Evolutionary conservation across 2,797 vertebrate genomes (phyloP), one percentile per base, ranked within the genome.

Genomic region (Sebastes steindachneri): DNA sequence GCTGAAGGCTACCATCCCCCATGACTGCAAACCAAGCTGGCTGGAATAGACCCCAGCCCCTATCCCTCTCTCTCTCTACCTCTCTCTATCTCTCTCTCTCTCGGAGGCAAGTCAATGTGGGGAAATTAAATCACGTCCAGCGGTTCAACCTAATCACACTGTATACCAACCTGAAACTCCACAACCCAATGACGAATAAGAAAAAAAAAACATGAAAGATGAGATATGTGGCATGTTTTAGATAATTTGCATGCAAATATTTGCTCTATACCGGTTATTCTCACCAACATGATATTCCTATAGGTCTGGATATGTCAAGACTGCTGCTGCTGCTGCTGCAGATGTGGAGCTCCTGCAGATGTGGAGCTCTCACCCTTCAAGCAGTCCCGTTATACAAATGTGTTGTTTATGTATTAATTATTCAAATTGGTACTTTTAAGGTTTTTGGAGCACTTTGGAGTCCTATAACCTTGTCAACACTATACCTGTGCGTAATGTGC

Each of bases 1-100:
- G 78, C 81, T 89, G 80, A 77, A 70, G 78, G 83, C 88, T 93
- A 93, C 94, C 93, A 90, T 94, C 92, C 92, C 94, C 93, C 91
- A 93, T 93, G 86, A 89, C 91, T 91, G 90, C 91, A 93, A 93
- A 88, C 86, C 89, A 82, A 80, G 82, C 90, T 78, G 86, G 89
- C 90, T 94, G 91, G 86, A 94, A 88, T 73, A 89, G 86, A 93
- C 93, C 92, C 85, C 92, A 89, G 88, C 88, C 79, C 86, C 86
- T 80, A 37, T 83, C 83, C 63, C 45, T 48, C 45, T 48, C 45
- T 48, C 45, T 48, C 45, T 48, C 45, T 48, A 41, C 37, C 37
- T 41, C 37, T 41, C 37, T 41, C 37, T 41, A 7, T 15, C 37
- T 41, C 45, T 48, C 45, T 41, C 37, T 48, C 45, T 75, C 75